Evolutionary conservation across 2,113 vertebrate genomes (phyloP), one percentile per base, ranked within the genome.

Genomic region (Lepidothrix coronata): DNA sequence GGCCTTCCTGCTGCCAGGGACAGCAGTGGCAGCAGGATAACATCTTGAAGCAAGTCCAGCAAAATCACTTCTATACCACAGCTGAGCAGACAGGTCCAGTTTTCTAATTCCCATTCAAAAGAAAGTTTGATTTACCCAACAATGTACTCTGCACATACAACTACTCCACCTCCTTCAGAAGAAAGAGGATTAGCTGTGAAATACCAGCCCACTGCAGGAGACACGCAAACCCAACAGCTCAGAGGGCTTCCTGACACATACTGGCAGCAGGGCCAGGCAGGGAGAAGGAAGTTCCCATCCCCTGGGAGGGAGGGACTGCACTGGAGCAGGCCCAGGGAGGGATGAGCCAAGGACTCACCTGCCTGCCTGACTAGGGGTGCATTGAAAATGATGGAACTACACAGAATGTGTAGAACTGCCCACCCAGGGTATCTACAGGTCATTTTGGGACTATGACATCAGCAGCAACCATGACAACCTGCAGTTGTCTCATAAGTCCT

Each of bases 271-370:
- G 8, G 5, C 17, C 9, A 2, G 37, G 39, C 23, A 76, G 12
- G 20, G 23, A 52, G 8, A 6, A 24, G 35, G 33, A 49, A 39
- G 16, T 7, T 44, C 19, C 37, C 6, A 3, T 43, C 16, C 9
- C 23, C 35, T n/a, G 54, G 24, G 28, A 18, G 30, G 30, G 35
- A 62, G 7, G 5, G 7, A 83, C 6, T 9, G 27, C 6, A 7
- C 46, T 35, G 3, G 7, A 37, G 6, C 0, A 1, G 6, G 25
- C 54, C 43, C 0, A 31, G 13, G 4, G 22, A 16, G 7, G 2
- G 27, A 3, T 20, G 8, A 28, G 9, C 39, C 15, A 66, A 10
- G 1, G 0, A 66, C 63, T 70, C 33, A 62, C 83, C 80, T 77
- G 59, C 46, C 70, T 88, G 65, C 49, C 46, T 0, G 0, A 13